A percentile compares a stretch with the other conserved stretches of the same genome.
phyloP scores from a whole-genome alignment of 2,797 vertebrate species.

The Hoplostethus mediterraneus region DNA sequence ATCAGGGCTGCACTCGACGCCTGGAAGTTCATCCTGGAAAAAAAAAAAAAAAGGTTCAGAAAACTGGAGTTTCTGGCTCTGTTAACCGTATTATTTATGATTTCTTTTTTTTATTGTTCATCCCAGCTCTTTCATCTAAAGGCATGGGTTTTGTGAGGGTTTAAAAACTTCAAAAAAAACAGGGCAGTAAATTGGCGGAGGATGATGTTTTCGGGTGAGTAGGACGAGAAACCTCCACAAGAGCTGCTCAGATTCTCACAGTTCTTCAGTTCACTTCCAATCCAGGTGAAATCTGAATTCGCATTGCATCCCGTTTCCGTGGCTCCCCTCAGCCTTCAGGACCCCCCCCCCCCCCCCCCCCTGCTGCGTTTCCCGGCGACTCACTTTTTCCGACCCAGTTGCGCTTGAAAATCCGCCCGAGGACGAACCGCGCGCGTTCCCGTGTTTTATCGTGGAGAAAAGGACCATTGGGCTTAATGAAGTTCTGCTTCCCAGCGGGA shows the following conservation, averaged over 20 bases:
- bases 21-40: conserved; percentile 56
- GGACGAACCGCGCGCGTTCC: conserved; percentile 67
- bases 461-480: conserved; percentile 83
- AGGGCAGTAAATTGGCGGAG: conserved; percentile 16
- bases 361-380: conserved; percentile 64
- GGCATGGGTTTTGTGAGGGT: neutral
- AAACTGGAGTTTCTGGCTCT: conserved; percentile 37
- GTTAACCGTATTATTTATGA: conserved; percentile 30
- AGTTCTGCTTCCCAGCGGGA: conserved; percentile 80
- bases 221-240: conserved; percentile 15
- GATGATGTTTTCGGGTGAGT: conserved; percentile 59
- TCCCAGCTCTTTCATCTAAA: too few species aligned
- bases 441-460: conserved; percentile 72
- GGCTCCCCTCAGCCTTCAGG: conserved; percentile 53
- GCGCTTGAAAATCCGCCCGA: conserved; percentile 67
- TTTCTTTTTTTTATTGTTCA: neutral
- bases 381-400: conserved; percentile 72
- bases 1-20: conserved; percentile 50
- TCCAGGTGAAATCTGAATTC: conserved; percentile 25
- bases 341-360: too few species aligned
- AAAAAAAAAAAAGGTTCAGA: conserved; percentile 32
- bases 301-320: too few species aligned
- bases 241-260: conserved; percentile 12
- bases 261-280: conserved; percentile 13
- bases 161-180: conserved; percentile 36